Percentiles rank a stretch among this genome's conserved stretches.
Evolutionary conservation across 2,797 vertebrate species (phyloP).

Genomic region (Acanthis flammea): DNA sequence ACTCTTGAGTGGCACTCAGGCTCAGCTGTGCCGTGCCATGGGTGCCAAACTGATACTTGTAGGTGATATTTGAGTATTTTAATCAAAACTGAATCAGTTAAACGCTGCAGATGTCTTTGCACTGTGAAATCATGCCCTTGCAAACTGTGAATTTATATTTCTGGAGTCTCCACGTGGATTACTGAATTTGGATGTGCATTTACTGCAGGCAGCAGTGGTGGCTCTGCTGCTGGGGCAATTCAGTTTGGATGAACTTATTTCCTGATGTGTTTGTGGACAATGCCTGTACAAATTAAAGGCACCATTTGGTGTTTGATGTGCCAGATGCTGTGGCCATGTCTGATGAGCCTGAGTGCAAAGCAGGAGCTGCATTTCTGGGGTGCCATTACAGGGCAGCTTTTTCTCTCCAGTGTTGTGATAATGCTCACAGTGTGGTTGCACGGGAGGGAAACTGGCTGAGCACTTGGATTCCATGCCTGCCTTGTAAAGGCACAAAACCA

Average conservation of each 20-base stretch:
- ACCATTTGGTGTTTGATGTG: background rate
- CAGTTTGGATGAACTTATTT: background rate
- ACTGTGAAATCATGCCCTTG: rapidly evolving
- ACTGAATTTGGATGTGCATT: background rate
- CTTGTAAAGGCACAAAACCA: background rate
- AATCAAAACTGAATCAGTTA: background rate
- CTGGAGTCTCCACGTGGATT: background rate
- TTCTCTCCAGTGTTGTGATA: background rate
- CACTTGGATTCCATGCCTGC: background rate
- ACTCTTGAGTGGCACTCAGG: background rate
- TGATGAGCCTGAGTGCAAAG: background rate
- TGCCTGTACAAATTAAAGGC: background rate
- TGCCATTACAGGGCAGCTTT: background rate
- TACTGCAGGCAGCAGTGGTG: background rate
- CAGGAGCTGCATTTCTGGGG: background rate
- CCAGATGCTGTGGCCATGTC: background rate
- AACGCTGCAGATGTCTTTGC: background rate
- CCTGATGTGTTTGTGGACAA: background rate
- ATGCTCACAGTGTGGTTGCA: background rate
- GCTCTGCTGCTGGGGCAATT: background rate
- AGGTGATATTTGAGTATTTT: background rate
- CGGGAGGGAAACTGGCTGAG: background rate
- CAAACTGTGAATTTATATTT: background rate
- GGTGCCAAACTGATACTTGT: background rate
- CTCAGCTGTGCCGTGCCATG: background rate